These are phyloP conservation scores for Capitella teleta DNA, from an alignment of 1,140 invertebrate genomes.

Conservation along the genomic window DNA sequence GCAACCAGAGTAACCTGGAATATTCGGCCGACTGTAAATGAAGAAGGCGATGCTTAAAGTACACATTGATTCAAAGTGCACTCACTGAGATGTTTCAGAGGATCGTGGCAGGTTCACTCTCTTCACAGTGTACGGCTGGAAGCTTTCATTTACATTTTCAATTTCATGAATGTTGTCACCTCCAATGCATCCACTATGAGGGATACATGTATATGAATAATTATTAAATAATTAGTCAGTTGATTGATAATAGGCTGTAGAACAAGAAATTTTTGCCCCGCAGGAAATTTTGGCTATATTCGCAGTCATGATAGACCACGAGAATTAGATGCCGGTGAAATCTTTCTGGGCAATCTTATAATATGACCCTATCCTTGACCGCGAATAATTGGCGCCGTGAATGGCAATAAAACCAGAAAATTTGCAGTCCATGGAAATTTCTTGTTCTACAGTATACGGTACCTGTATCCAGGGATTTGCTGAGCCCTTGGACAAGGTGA, in stretches of 20 bases:
- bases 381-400: background rate
- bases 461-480: constrained; percentile 30
- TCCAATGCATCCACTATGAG: constrained; percentile 32
- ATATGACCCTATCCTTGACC: no score
- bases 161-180: constrained; percentile 30
- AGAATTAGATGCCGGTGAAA: no score
- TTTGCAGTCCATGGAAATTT: background rate
- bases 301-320: no score
- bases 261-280: no score
- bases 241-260: no score
- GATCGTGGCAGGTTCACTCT: constrained; percentile 23
- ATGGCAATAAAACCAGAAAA: background rate
- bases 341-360: no score
- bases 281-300: no score
- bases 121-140: constrained; percentile 27
- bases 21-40: constrained; percentile 31
- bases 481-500: constrained; percentile 21
- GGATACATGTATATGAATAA: no score
- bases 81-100: constrained; percentile 36
- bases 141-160: constrained; percentile 25
- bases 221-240: no score
- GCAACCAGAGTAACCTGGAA: constrained; percentile 31
- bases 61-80: constrained; percentile 5
- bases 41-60: no score
- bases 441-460: background rate